phyloP scores from a whole-genome alignment of 2,797 vertebrate species.

The Loris lydekkerianus region DNA sequence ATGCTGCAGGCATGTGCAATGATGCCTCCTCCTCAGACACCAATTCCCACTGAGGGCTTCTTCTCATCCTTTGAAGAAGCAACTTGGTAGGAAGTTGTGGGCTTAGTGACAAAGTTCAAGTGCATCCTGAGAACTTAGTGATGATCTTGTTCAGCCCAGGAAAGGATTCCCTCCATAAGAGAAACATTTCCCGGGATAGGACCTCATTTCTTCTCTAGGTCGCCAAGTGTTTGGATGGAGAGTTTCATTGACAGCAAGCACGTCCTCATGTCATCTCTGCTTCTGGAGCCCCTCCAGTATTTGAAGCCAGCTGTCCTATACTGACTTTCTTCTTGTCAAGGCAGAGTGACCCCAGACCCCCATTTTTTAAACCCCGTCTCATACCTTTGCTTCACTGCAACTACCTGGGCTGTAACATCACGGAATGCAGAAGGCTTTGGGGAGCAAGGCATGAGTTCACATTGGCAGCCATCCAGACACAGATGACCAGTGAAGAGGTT shows the following conservation, averaged over 20 bases:
- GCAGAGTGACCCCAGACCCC: neutral
- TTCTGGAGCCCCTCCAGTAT: neutral
- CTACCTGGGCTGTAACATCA: neutral
- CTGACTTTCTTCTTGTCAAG: neutral
- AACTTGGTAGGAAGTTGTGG: neutral
- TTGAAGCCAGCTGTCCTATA: neutral
- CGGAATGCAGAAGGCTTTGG: neutral
- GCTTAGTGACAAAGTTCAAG: neutral
- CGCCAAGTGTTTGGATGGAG: neutral
- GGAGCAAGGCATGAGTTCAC: neutral
- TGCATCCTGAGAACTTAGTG: neutral
- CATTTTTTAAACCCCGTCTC: neutral
- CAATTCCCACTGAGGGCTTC: neutral
- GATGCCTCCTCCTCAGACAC: neutral
- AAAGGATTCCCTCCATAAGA: neutral
- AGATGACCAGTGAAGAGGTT: neutral
- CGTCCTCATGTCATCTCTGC: neutral
- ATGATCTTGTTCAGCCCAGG: neutral
- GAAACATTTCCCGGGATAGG: rapidly evolving
- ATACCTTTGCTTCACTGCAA: neutral
- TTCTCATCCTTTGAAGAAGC: neutral
- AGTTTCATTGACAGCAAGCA: neutral
- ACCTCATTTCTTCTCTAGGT: neutral
- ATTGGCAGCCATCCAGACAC: neutral
- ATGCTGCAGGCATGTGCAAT: rapidly evolving